Base-by-base conservation (phyloP, 2,113 vertebrate species). In the Trachemys scripta region DNA sequence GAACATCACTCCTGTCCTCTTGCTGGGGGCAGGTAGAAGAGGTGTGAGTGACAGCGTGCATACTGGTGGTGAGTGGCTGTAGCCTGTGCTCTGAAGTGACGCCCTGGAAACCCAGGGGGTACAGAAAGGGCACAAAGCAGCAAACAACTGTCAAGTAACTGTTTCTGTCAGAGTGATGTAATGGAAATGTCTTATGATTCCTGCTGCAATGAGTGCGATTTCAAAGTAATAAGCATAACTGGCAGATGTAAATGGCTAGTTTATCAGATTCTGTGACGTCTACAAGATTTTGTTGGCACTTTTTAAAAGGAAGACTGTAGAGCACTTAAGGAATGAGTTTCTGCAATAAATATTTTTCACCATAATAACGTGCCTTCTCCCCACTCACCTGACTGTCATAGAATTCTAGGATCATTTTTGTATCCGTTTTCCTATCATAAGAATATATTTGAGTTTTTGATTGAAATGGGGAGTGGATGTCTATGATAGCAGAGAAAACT, bases 81-180 rank as follows among this genome's bases (percentile, higher is more conserved):
- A 12, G 1, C 31, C 35, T 51, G 16, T 0, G 0, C 89, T 91
- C 0, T 0, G 49, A 82, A 85, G 17, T 3, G 25, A 0, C 12
- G 16, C 10, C 56, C 31, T 45, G 35, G 56, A 90, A 92, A 87
- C 13, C 19, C 3, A 0, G 80, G 89, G 57, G 16, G 4, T 75
- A 3, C 14, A 80, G 24, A 89, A 54, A 0, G 1, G 57, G 10
- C 29, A 17, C 42, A 86, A 10, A 85, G 54, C 49, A 62, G 80
- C 5, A 78, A 47, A 53, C 5, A 82, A 16, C 56, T 88, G 27
- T 14, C 31, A 79, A 90, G 45, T 17, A 65, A 47, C 38, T 29
- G 3, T 4, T 31, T 1, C 7, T 75, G 8, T 56, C 80, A 72
- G 3, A 17, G 29, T 88, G 38, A 2, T 42, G 3, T 13, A 31